Conservation (phyloP, 2,113 vertebrate species). For the Antechinus stuartii region DNA sequence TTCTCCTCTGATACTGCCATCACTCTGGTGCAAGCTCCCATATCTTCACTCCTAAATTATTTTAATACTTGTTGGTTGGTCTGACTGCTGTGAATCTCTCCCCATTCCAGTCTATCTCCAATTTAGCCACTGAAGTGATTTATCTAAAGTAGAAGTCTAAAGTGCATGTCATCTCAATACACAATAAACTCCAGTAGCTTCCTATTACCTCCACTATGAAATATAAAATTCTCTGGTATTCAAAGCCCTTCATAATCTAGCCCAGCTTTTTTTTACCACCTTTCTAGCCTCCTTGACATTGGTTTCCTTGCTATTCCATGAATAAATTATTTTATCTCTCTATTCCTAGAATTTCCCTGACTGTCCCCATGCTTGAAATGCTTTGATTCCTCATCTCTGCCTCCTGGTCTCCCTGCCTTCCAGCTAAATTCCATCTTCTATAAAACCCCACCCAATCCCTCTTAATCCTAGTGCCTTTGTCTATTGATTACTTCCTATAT, state of each 20-base stretch:
- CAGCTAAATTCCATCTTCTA: not conserved
- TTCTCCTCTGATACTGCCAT: too few species aligned
- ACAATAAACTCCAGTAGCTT: not conserved
- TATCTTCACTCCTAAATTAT: not conserved
- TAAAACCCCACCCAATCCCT: not conserved
- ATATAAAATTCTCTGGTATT: not conserved
- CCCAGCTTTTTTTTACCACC: not conserved
- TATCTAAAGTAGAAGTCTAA: not conserved
- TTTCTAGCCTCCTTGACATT: not conserved
- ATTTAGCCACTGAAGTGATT: not conserved
- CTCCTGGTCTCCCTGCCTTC: not conserved
- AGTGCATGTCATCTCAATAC: not conserved
- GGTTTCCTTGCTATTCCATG: not conserved
- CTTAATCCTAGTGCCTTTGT: not conserved
- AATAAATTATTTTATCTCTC: not conserved
- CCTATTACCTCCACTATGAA: not conserved
- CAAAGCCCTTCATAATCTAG: not conserved
- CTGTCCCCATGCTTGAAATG: not conserved
- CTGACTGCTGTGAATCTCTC: not conserved
- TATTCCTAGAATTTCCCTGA: not conserved
- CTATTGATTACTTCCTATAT: not conserved
- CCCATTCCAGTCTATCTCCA: not conserved
- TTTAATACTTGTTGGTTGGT: not conserved
- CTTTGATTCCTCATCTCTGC: not conserved
- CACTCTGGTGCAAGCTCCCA: not conserved